phyloP scores from a whole-genome alignment of 1,140 invertebrate genomes.

The Drosophila persimilis region DNA sequence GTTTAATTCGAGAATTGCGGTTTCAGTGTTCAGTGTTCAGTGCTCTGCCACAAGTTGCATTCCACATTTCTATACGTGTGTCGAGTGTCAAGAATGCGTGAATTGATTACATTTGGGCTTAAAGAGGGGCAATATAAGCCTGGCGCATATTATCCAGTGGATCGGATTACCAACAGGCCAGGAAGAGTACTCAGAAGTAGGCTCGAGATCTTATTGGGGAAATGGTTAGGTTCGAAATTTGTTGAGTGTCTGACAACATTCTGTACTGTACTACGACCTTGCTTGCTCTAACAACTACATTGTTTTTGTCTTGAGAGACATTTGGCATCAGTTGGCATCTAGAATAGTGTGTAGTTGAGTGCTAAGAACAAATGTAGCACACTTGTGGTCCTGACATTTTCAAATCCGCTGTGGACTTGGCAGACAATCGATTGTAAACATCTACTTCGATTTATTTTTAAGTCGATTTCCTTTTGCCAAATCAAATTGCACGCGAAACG shows the following conservation, averaged over 20 bases:
- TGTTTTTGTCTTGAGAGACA: not conserved
- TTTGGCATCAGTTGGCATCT: slow-evolving; percentile 39
- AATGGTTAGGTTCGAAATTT: too few species aligned
- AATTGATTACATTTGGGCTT: slow-evolving; percentile 65
- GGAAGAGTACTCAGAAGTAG: not conserved
- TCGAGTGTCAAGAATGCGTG: slow-evolving; percentile 43
- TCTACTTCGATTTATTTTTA: slow-evolving; percentile 60
- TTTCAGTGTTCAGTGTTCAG: not conserved
- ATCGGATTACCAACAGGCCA: slow-evolving; percentile 43
- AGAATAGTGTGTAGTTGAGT: slow-evolving; percentile 1
- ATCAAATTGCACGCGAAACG: slow-evolving; percentile 6
- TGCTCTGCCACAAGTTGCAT: not conserved
- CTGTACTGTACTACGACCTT: slow-evolving; percentile 22
- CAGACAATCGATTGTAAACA: slow-evolving; percentile 49
- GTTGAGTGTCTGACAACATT: too few species aligned
- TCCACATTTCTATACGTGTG: slow-evolving; percentile 9
- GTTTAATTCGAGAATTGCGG: not conserved
- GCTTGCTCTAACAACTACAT: slow-evolving; percentile 45
- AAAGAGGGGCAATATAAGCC: slow-evolving; percentile 24
- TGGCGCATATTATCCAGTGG: slow-evolving; percentile 58
- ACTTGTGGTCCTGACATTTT: slow-evolving; percentile 71
- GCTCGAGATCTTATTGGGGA: not conserved
- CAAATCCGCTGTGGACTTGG: slow-evolving; percentile 47
- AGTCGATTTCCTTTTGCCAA: slow-evolving; percentile 27
- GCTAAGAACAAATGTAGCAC: slow-evolving; percentile 36